Evolutionary conservation across 2,888 invertebrate species (phyloP), one percentile per base, ranked within the genome.

Genomic region (Tricholauxania praeusta): DNA sequence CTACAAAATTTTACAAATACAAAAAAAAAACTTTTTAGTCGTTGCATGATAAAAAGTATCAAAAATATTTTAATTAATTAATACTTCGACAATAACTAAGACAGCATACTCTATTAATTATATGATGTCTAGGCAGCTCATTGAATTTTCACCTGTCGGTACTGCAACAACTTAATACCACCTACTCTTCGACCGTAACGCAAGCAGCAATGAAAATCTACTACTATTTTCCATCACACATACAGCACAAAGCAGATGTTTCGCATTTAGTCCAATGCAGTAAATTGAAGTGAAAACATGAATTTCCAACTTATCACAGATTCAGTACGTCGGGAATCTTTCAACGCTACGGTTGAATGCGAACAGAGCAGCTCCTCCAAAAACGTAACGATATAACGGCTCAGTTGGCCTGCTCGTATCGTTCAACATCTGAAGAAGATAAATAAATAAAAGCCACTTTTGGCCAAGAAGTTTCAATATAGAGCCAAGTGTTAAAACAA

Each of bases 311-410:
- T 22, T 57, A 28, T 28, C 15, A 15, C 28, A 28, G 28, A 57
- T 15, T 28, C 57, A 57, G 57, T 57, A 57, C 57, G 57, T 57
- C 57, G 57, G 28, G 57, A n/a, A 22, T 28, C 57, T 57, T 57
- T 57, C 57, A 57, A 28, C 28, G 57, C 22, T 57, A n/a, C 28
- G 57, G 57, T 57, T 12, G 12, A 28, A 28, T 57, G 12, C 22
- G 22, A 57, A 28, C 22, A 28, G 28, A 57, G 57, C 57, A 57
- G 57, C 57, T 57, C 57, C 22, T 28, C 14, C 57, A 10, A 10
- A 10, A 39, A 39, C 39, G 39, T 39, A 39, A 10, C 39, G 39
- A 39, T 10, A 39, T 39, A 57, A 12, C 22, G 28, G 19, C 22
- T 57, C 12, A 28, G 22, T 57, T 28, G 39, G 39, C 22, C 57